Evolutionary conservation across 2,113 vertebrate species (phyloP).

Genomic region (Gambusia affinis): DNA sequence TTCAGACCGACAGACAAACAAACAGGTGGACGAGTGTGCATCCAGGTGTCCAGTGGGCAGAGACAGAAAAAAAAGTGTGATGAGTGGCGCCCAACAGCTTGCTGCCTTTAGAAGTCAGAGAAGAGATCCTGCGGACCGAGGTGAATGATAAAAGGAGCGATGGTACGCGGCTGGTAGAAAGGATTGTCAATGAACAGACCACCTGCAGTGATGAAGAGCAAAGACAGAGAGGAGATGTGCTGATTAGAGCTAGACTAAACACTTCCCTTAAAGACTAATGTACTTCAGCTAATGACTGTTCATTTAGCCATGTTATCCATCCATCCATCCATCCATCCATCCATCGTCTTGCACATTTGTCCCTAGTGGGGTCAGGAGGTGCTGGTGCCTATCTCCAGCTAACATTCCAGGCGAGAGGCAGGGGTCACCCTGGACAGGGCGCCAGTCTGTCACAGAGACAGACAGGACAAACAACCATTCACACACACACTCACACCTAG

Average conservation of each 20-base stretch:
- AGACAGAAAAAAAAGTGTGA: slow-evolving; percentile 23
- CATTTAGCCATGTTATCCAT: no score
- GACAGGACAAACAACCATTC: no score
- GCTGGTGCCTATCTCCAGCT: no score
- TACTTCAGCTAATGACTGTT: no score
- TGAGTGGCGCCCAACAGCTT: slow-evolving; percentile 75
- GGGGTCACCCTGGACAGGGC: no score
- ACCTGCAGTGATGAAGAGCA: slow-evolving; percentile 86
- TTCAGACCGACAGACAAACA: slow-evolving; percentile 48
- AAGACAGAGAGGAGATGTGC: slow-evolving; percentile 27
- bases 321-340: no score
- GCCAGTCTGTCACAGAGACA: no score
- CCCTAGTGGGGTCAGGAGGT: no score
- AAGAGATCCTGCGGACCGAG: slow-evolving; percentile 99
- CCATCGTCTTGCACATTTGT: no score
- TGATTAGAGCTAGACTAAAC: slow-evolving; percentile 5
- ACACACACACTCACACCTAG: no score
- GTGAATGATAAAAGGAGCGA: slow-evolving; percentile 99
- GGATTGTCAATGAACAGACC: slow-evolving; percentile 99
- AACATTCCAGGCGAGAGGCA: no score
- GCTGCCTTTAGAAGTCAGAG: slow-evolving; percentile 98
- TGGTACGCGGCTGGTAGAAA: slow-evolving; percentile 98
- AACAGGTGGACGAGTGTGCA: slow-evolving; percentile 31
- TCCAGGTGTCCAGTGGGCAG: slow-evolving; percentile 35
- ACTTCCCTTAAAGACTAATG: background rate